Evolutionary conservation across 1,140 invertebrate species (phyloP), one percentile per base, ranked within the genome.

Genomic region (Drosophila mayri): DNA sequence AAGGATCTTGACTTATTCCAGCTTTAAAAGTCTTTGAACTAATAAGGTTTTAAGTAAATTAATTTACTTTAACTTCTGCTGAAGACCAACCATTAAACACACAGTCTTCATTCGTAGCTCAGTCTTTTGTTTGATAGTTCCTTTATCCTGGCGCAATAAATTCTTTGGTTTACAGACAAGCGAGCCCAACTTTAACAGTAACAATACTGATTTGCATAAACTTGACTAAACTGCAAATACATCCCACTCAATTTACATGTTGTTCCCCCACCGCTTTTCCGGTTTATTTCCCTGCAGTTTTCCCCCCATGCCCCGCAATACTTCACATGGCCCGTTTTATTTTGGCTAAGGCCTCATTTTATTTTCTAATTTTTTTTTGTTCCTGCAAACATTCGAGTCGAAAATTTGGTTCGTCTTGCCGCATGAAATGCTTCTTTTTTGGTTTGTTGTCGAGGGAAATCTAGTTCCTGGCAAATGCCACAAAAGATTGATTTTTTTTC

Each of bases 381-480:
- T 63, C 22, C 59, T 63, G 49, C 44, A 70, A 70, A 44, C 35
- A 63, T 79, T 44, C 47, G 25, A 76, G 49, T 57, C 65, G 28
- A 72, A 71, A 72, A 65, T 76, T 64, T 55, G 35, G 57, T 65
- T 63, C 52, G 58, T 50, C 76, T 76, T 84, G 81, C 81, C 60
- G 79, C 80, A 77, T 77, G 59, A 79, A 74, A 83, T 81, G 71
- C 80, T 81, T 66, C 67, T 70, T 55, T 73, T 52, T 67, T 74
- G 46, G 16, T 16, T 60, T 62, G 72, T 83, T 68, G 81, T 77
- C 72, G 72, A 57, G 71, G 55, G 49, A 79, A 83, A 83, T 85
- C 77, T 85, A 78, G 78, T 81, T 85, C 82, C 82, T 78, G 74
- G 68, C 77, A 85, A 85, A 81, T 86, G 78, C 78, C 78, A 86